Base-by-base conservation (phyloP, 1,140 invertebrate species). In the Magallana gigas region DNA sequence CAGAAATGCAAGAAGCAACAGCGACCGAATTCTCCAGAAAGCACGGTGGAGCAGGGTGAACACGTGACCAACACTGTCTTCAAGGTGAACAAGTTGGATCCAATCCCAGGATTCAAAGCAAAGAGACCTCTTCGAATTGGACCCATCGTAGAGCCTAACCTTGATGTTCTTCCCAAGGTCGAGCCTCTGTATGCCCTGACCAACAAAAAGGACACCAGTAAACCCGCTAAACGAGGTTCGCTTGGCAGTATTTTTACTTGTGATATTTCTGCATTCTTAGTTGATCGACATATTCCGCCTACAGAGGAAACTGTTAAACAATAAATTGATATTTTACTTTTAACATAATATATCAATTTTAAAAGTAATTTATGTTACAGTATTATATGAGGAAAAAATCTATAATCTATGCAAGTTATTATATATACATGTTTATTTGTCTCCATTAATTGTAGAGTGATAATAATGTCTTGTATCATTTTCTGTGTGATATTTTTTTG, bases 101-200 rank as follows among this genome's bases (percentile, higher is more conserved):
- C 88, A 62, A 80, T 89, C n/a, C 59, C 68, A 23, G 57, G 82
- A n/a, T 80, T 89, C 58, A 86, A 86, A 68, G 60, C 85, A 1
- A 89, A 89, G 57, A 59, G 85, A 57, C 88, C 88, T 0, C 80
- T 89, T 57, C 68, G 68, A 14, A 58, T 85, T 29, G 88, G 88
- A 14, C 88, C 88, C 8, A 81, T 89, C 12, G 88, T 89, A 3
- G 88, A 89, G 48, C 83, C 88, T 8, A 85, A 60, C 59, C 60
- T 89, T 8, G 76, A 87, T 18, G 83, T 84, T 18, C 64, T 89
- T 14, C 88, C 88, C 12, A 89, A 89, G 58, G 88, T 89, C 0
- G 88, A 89, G 62, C 86, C 88, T 14, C n/a, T 89, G 9, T 89
- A 89, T 85, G 84, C 87, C 7, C 29, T 59, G 57, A 14, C 83